Percentiles rank a stretch among this genome's conserved stretches.
These are phyloP conservation scores for Fregata magnificens DNA, from an alignment of 2,113 vertebrate species.

Conservation along the genomic window DNA sequence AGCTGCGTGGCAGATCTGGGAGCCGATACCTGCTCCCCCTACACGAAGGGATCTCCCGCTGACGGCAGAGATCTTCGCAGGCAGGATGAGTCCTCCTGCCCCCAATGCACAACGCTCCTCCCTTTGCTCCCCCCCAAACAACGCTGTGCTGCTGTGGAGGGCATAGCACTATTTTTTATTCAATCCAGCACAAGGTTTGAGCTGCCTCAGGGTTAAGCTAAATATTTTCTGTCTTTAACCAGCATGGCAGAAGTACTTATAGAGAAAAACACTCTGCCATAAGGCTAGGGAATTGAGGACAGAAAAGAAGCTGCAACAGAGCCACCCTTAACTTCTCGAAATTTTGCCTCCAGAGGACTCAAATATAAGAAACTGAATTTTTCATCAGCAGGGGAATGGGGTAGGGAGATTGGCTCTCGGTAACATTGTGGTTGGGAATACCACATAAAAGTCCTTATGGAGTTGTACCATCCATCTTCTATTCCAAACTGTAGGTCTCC, in stretches of 20 bases:
- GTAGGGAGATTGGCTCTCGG: background rate
- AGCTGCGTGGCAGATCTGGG: background rate
- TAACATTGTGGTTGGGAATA: background rate
- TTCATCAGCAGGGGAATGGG: background rate
- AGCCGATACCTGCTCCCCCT: accelerated
- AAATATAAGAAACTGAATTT: background rate
- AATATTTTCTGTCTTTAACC: background rate
- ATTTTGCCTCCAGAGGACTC: background rate
- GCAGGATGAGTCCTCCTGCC: background rate
- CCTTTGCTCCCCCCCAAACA: background rate
- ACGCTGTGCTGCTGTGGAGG: background rate
- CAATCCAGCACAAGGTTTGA: background rate
- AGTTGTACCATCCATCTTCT: background rate
- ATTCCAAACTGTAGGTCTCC: background rate
- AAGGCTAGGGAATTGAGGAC: background rate
- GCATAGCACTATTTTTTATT: background rate
- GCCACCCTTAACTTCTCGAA: background rate
- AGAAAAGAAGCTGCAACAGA: background rate
- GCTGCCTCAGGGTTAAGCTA: background rate
- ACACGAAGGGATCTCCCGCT: background rate
- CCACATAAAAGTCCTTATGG: background rate
- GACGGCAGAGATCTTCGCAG: background rate
- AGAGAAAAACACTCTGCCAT: background rate
- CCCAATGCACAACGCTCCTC: background rate
- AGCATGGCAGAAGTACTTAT: background rate